Evolutionary conservation across 2,888 invertebrate genomes (phyloP).

Genomic region (Cantharis rustica): DNA sequence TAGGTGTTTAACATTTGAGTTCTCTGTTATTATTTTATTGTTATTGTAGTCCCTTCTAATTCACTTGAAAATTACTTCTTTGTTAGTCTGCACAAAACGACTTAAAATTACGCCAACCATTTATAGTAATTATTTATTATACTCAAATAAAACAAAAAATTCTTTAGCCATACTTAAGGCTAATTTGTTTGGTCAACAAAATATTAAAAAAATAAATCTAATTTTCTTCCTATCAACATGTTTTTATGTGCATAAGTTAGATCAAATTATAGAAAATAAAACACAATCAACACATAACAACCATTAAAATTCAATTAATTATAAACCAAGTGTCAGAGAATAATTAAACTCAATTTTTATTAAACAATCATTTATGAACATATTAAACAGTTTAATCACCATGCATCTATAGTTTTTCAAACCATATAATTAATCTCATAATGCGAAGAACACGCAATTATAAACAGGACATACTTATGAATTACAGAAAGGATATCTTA

Average conservation of each 20-base stretch:
- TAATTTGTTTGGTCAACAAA: background rate
- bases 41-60: conserved; percentile 26
- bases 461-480: background rate
- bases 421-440: background rate
- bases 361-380: background rate
- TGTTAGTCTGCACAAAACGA: conserved; percentile 1
- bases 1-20: conserved; percentile 25
- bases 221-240: background rate
- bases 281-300: background rate
- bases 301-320: background rate
- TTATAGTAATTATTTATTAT: conserved; percentile 2
- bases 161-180: background rate
- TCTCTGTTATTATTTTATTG: conserved; percentile 28
- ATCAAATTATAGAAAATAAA: background rate
- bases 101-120: background rate
- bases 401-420: background rate
- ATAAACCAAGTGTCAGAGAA: background rate
- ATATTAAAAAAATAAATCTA: background rate
- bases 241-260: background rate
- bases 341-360: background rate
- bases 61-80: conserved; percentile 18
- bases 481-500: background rate
- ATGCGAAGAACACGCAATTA: background rate
- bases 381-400: background rate
- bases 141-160: background rate